Conservation (phyloP, 2,888 invertebrate genomes). For the Lasius platythorax region DNA sequence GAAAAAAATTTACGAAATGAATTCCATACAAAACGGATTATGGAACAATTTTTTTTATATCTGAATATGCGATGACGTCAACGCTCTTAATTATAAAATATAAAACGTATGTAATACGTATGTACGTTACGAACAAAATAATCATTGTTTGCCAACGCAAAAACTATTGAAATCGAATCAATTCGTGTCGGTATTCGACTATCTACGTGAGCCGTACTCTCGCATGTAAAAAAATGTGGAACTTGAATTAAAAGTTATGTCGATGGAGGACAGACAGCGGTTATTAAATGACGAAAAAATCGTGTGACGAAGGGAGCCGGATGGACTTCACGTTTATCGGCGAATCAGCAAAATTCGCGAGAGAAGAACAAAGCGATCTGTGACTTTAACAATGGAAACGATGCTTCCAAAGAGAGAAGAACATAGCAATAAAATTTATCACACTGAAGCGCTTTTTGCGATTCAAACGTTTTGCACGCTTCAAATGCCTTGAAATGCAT, state of each 20-base stretch:
- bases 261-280: neutral
- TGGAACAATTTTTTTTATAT: slow-evolving; percentile 20
- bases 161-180: neutral
- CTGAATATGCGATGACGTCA: neutral
- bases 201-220: neutral
- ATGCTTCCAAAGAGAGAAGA: slow-evolving; percentile 25
- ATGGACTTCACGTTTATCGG: slow-evolving; percentile 41
- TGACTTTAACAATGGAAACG: slow-evolving; percentile 41
- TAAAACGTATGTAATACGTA: neutral
- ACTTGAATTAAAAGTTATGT: slow-evolving; percentile 17
- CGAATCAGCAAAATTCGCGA: slow-evolving; percentile 59
- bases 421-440: slow-evolving; percentile 60
- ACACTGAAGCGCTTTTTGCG: slow-evolving; percentile 25
- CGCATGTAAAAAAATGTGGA: neutral
- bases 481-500: neutral
- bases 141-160: neutral
- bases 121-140: neutral
- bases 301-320: neutral
- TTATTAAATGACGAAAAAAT: slow-evolving; percentile 21
- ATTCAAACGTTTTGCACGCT: neutral
- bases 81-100: slow-evolving; percentile 6
- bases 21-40: neutral
- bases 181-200: slow-evolving; percentile 18
- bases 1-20: slow-evolving; percentile 7
- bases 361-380: slow-evolving; percentile 24